Conservation (phyloP, 1,140 invertebrate genomes). For the Drosophila quadrilineata region DNA sequence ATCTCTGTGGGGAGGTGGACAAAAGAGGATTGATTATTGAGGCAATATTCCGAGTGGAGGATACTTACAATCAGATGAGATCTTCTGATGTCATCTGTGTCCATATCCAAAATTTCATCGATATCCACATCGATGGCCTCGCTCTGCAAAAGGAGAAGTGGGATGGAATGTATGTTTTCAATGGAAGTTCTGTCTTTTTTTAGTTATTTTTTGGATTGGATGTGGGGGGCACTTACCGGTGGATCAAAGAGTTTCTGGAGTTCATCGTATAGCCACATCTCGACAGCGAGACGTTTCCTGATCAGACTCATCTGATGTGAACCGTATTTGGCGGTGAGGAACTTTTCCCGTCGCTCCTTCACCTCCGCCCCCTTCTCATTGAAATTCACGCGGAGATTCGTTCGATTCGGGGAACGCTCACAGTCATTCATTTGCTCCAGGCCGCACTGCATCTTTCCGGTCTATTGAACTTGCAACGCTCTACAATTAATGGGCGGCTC, state of each 20-base stretch:
- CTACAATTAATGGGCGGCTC: constrained; percentile 52
- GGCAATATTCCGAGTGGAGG: background rate
- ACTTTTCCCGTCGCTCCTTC: constrained; percentile 94
- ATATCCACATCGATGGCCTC: constrained; percentile 95
- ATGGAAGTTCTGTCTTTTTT: background rate
- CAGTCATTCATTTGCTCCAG: constrained; percentile 81
- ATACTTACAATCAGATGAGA: constrained; percentile 89
- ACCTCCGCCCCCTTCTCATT: constrained; percentile 91
- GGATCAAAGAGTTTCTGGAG: constrained; percentile 94
- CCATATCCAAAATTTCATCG: constrained; percentile 96
- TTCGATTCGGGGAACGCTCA: constrained; percentile 88
- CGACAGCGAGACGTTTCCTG: constrained; percentile 94
- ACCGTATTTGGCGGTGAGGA: constrained; percentile 97
- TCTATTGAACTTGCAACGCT: constrained; percentile 54
- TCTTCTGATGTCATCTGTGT: constrained; percentile 91
- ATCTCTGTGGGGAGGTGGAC: constrained; percentile 84
- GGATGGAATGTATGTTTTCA: background rate
- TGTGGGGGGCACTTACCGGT: constrained; percentile 88
- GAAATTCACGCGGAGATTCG: constrained; percentile 93
- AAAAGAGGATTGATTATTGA: background rate
- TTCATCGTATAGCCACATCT: constrained; percentile 98
- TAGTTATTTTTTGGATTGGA: no score
- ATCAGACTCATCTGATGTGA: constrained; percentile 98
- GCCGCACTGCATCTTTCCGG: constrained; percentile 79
- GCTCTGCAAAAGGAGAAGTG: constrained; percentile 45